Evolutionary conservation across 2,113 vertebrate species (phyloP), one percentile per base, ranked within the genome.

Genomic region (Oncorhynchus kisutch): DNA sequence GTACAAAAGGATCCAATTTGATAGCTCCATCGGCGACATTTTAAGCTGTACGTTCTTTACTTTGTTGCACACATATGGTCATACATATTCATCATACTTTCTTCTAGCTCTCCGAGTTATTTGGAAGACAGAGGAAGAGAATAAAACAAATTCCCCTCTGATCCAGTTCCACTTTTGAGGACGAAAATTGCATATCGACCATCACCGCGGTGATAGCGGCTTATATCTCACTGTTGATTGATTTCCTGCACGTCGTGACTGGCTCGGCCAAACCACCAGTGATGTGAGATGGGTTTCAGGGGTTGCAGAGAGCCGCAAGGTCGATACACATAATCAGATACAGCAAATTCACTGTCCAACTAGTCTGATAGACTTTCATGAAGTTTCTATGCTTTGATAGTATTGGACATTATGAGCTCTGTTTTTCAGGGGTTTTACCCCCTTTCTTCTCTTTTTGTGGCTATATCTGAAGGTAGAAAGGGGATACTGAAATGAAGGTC

Each of bases 161-260:
- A 87, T 88, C 85, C 85, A 83, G 88, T 80, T 79, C 29, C 73
- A 81, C 76, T 87, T 88, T 90, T 83, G 81, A 85, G 79, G 80
- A 82, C 86, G 89, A 90, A 94, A 54, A 93, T 94, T 92, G 90
- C 78, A 88, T 94, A 94, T 94, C 91, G 93, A 94, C 93, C 90
- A 5, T 71, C 88, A 86, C 86, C 88, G 83, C 87, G 86, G 88
- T 90, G 76, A 83, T 82, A 84, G 7, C 75, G 71, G 87, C 84
- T 87, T 82, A 78, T 88, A 90, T 90, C 85, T 93, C 85, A 87
- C 49, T 18, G 69, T 81, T 82, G 90, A 91, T 91, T 88, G 92
- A 93, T 93, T 89, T 77, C 74, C 79, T 77, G 70, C 59, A 9
- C 69, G 81, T 85, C 73, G 84, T 76, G 84, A 82, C 82, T 68